phyloP scores from a whole-genome alignment of 2,888 invertebrate species.

The Griposia aprilina region DNA sequence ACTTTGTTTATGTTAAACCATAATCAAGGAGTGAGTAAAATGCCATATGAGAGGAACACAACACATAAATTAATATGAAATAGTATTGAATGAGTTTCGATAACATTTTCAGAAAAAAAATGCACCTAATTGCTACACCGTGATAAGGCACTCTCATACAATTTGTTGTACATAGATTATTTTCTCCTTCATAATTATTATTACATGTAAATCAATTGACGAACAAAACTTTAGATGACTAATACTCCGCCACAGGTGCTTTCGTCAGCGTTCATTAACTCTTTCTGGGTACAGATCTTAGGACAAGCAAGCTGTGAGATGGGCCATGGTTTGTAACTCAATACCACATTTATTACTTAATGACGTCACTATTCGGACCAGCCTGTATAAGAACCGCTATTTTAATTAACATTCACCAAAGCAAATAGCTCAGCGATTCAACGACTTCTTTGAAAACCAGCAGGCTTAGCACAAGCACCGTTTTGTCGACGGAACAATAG shows the following conservation, averaged over 20 bases:
- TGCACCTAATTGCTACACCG: neutral
- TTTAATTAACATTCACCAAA: neutral
- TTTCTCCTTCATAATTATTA: neutral
- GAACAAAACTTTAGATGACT: neutral
- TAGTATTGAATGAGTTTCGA: neutral
- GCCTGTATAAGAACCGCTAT: no score
- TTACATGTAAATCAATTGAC: neutral
- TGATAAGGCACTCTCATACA: neutral
- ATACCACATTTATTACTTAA: neutral
- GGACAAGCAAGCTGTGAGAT: neutral
- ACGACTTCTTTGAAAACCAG: neutral
- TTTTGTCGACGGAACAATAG: no score
- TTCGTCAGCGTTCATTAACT: neutral
- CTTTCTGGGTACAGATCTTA: neutral
- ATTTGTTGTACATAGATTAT: neutral
- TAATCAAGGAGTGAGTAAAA: constrained; percentile 70
- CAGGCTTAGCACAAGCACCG: no score
- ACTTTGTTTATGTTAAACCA: constrained; percentile 74
- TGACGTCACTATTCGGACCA: no score
- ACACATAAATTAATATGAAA: constrained; percentile 34
- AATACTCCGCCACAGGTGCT: no score
- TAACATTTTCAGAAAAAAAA: neutral
- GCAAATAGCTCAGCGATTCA: neutral
- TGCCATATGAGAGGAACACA: constrained; percentile 51
- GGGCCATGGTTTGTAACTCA: neutral